Conservation (phyloP, 2,113 vertebrate species). For the Larimichthys crocea region DNA sequence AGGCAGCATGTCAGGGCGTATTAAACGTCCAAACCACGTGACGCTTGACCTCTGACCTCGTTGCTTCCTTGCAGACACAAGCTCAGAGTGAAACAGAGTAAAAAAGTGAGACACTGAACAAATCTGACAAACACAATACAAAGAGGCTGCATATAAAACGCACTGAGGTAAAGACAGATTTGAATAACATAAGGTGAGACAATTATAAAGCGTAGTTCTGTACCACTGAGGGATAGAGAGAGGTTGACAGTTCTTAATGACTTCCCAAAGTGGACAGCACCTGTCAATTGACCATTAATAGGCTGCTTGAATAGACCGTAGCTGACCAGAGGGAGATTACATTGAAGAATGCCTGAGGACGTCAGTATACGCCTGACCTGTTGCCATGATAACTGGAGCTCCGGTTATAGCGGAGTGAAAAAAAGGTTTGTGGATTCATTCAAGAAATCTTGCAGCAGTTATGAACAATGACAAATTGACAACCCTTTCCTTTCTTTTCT, state of each 20-base stretch:
- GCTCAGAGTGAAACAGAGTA: background rate
- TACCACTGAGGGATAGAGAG: background rate
- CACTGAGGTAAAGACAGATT: background rate
- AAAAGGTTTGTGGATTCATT: constrained; percentile 26
- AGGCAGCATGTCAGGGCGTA: constrained; percentile 55
- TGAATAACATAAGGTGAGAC: constrained; percentile 5
- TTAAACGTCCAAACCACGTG: constrained; percentile 66
- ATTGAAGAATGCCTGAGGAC: constrained; percentile 36
- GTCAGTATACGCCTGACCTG: constrained; percentile 24
- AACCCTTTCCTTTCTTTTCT: background rate
- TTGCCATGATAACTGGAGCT: constrained; percentile 67
- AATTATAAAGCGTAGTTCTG: constrained; percentile 1
- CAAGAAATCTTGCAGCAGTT: background rate
- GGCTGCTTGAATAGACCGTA: constrained; percentile 28
- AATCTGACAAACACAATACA: background rate
- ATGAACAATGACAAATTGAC: background rate
- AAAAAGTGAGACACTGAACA: background rate
- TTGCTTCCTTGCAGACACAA: background rate
- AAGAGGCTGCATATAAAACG: background rate
- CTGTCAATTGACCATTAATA: constrained; percentile 28
- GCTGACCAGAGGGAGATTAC: constrained; percentile 13
- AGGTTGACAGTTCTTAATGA: constrained; percentile 32
- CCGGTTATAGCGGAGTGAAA: constrained; percentile 5
- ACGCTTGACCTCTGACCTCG: constrained; percentile 60
- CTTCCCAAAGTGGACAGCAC: constrained; percentile 10